Percentiles rank a stretch among this genome's conserved stretches.
phyloP scores from a whole-genome alignment of 2,113 vertebrate species.

The Pan troglodytes region NHGRI_mPanTro3-v2.1_pri NC_072415.2:35707501-35708000 shows the following conservation, averaged over 20 bases:
- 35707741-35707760: neutral
- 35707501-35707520: neutral
- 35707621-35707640: neutral
- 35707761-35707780: constrained; percentile 63
- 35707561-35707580: neutral
- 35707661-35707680: neutral
- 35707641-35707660: neutral
- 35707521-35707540: neutral
- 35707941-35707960: neutral
- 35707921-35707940: constrained; percentile 31
- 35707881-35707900: constrained; percentile 45
- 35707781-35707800: neutral
- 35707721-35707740: constrained; percentile 42
- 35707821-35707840: constrained; percentile 36
- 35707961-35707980: constrained; percentile 17
- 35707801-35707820: neutral
- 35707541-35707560: neutral
- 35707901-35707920: neutral
- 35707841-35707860: constrained; percentile 24
- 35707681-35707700: neutral
- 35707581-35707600: constrained; percentile 8
- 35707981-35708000: constrained; percentile 7
- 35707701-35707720: neutral
- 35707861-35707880: neutral
- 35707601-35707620: neutral